Evolutionary conservation across 2,888 invertebrate species (phyloP), one percentile per base, ranked within the genome.

Genomic region (Agrochola litura): DNA sequence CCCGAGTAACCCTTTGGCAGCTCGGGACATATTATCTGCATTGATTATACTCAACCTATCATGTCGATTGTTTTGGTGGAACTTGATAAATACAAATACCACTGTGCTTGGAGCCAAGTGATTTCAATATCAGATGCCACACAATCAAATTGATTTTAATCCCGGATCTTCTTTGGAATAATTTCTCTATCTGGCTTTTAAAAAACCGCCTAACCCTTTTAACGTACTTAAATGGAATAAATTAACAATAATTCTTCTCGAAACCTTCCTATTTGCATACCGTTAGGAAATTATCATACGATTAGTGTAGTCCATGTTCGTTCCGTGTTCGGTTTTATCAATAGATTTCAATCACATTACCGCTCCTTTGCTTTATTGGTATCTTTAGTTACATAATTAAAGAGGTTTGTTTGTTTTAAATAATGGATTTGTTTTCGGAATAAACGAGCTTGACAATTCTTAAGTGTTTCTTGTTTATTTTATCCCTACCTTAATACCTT

Each of bases 231-330:
- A 73, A 56, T 37, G 6, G 84, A 75, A 79, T 86, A 83, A 88
- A 88, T 86, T 86, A 86, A 75, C 78, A 73, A 81, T 84, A 79
- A 84, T 76, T 84, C 84, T 77, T 63, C 58, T 78, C 77, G 61
- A 77, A 73, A 52, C 75, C 69, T 69, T 60, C 72, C 60, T 67
- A 66, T 88, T 87, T 85, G 78, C 88, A 85, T 88, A 88, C 88
- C 84, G 88, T 89, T 85, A 85, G 52, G 71, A 83, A 81, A 87
- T 88, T 88, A 84, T 69, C 87, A 88, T 87, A 84, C 71, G 79
- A 89, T 80, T 84, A 80, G 77, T 77, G 72, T 9, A 10, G 19
- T 63, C 70, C 71, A 69, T 85, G 86, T 77, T 84, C 58, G 56
- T 71, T 66, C 54, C 61, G 65, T 73, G 77, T 79, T 79, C 41